A percentile compares a stretch with the other conserved stretches of the same genome.
Conservation (phyloP, 2,797 vertebrate species). For the Leuciscus waleckii region DNA sequence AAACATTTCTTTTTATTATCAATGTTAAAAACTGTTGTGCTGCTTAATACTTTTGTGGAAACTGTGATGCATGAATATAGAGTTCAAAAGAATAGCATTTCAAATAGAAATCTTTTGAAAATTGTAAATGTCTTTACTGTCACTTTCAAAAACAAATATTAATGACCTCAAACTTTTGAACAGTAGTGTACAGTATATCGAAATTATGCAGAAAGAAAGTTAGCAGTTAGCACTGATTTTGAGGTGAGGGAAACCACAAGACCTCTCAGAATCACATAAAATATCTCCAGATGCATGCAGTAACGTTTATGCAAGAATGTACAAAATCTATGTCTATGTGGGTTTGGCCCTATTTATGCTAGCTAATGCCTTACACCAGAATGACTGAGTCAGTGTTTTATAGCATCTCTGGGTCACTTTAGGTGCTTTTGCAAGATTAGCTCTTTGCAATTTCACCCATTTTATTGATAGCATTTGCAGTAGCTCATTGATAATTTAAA, state of each 20-base stretch:
- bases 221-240: slow-evolving; percentile 61
- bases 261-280: slow-evolving; percentile 66
- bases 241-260: slow-evolving; percentile 63
- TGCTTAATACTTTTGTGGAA: neutral
- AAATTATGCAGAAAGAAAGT: slow-evolving; percentile 44
- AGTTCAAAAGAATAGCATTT: neutral
- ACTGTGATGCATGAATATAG: neutral
- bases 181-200: neutral
- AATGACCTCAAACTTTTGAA: neutral
- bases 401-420: slow-evolving; percentile 36
- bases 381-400: slow-evolving; percentile 29
- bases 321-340: neutral
- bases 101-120: neutral
- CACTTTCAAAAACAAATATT: neutral
- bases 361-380: slow-evolving; percentile 41
- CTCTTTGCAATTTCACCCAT: neutral
- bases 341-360: slow-evolving; percentile 61
- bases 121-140: neutral
- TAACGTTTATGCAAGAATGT: neutral
- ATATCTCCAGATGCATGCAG: slow-evolving; percentile 62
- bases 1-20: neutral
- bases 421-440: slow-evolving; percentile 1
- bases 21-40: neutral
- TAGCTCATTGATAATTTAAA: slow-evolving; percentile 64
- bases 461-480: slow-evolving; percentile 68